Evolutionary conservation across 2,797 vertebrate species (phyloP).

Genomic region (Oophaga sylvatica): DNA sequence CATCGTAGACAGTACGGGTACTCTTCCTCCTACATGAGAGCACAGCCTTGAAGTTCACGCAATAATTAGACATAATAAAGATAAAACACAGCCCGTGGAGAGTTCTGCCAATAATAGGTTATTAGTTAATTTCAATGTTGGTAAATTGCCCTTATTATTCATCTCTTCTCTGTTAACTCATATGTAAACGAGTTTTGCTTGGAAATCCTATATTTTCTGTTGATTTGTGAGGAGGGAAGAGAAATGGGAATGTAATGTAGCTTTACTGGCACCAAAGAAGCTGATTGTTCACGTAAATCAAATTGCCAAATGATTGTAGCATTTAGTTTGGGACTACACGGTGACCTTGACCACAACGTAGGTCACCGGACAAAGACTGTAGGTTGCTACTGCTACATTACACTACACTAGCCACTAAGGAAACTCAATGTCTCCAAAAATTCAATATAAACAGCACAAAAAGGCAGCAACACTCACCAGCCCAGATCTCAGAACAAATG

Average conservation of each 20-base stretch:
- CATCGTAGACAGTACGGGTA: not conserved
- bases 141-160: constrained; percentile 9
- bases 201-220: not conserved
- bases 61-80: constrained; percentile 45
- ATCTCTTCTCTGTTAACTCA: constrained; percentile 4
- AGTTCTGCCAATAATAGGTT: constrained; percentile 27
- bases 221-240: not conserved
- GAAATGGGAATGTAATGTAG: not conserved
- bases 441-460: too few species aligned
- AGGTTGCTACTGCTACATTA: not conserved
- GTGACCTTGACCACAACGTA: too few species aligned
- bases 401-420: too few species aligned
- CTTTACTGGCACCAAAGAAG: not conserved
- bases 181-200: not conserved
- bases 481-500: too few species aligned
- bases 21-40: constrained; percentile 22
- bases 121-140: constrained; percentile 37
- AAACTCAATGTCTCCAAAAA: too few species aligned
- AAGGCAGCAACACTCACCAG: too few species aligned
- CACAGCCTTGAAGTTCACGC: constrained; percentile 6
- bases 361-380: too few species aligned
- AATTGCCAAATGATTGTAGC: not conserved
- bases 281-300: not conserved
- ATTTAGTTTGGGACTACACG: not conserved
- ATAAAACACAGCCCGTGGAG: constrained; percentile 25